phyloP scores from a whole-genome alignment of 2,113 vertebrate species.

The Tupaia tana region DNA sequence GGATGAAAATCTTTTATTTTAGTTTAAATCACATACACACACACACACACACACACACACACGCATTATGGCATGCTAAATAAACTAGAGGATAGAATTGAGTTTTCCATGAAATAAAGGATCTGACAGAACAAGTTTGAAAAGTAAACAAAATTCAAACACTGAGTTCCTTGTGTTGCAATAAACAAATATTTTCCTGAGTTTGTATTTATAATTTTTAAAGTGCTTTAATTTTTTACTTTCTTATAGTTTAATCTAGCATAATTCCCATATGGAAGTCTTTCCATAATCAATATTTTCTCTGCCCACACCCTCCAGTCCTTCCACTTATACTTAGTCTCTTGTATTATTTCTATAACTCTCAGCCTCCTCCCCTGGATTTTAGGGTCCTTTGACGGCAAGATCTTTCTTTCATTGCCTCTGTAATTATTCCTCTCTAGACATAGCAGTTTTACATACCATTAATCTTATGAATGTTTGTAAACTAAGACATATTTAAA shows the following conservation, averaged over 20 bases:
- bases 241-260: constrained; percentile 13
- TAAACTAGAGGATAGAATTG: neutral
- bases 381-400: neutral
- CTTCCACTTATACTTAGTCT: neutral
- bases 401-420: neutral
- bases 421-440: neutral
- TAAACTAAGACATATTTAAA: neutral
- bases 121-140: neutral
- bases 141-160: neutral
- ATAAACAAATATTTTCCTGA: neutral
- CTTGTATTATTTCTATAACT: neutral
- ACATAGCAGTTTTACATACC: neutral
- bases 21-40: neutral
- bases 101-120: neutral
- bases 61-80: neutral
- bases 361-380: neutral
- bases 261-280: neutral
- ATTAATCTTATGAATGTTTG: neutral
- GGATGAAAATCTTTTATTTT: neutral
- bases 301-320: neutral
- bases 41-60: no score
- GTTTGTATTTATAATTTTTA: neutral
- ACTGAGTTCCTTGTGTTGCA: neutral
- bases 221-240: neutral
- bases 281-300: neutral